These are phyloP conservation scores for Burhinus oedicnemus DNA, from an alignment of 2,113 vertebrate species.

Conservation along the genomic window DNA sequence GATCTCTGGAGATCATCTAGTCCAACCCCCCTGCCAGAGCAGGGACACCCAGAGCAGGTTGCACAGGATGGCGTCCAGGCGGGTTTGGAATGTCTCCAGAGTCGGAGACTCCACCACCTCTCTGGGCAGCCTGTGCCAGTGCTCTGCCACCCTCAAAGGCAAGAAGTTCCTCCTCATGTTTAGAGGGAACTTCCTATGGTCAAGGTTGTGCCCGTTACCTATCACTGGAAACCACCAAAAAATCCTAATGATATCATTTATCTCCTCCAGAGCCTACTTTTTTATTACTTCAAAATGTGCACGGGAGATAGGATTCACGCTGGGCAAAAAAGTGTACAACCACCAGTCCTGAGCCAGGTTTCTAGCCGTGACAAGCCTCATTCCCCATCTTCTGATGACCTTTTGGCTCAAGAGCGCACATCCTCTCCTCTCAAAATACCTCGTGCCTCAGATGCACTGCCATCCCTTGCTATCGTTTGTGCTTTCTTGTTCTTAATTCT, in stretches of 20 bases:
- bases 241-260: background rate
- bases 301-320: background rate
- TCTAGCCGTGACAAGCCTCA: rapidly evolving
- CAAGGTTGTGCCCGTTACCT: too few relatives aligned
- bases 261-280: background rate
- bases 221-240: background rate
- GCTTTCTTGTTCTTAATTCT: background rate
- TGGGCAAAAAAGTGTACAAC: background rate
- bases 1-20: too few relatives aligned
- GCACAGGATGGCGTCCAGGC: too few relatives aligned
- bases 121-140: too few relatives aligned
- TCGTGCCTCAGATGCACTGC: rapidly evolving
- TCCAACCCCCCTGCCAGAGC: too few relatives aligned
- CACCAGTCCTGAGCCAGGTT: background rate
- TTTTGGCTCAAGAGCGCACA: background rate
- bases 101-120: too few relatives aligned
- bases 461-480: background rate
- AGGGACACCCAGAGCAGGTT: too few relatives aligned
- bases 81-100: too few relatives aligned
- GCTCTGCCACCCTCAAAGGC: too few relatives aligned
- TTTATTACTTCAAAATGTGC: background rate
- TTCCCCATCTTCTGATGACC: background rate
- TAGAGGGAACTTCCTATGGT: too few relatives aligned
- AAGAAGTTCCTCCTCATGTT: too few relatives aligned
- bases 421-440: background rate